These are phyloP conservation scores for Catharus fuscescens DNA, from an alignment of 2,113 vertebrate species.

Conservation along the genomic window DNA sequence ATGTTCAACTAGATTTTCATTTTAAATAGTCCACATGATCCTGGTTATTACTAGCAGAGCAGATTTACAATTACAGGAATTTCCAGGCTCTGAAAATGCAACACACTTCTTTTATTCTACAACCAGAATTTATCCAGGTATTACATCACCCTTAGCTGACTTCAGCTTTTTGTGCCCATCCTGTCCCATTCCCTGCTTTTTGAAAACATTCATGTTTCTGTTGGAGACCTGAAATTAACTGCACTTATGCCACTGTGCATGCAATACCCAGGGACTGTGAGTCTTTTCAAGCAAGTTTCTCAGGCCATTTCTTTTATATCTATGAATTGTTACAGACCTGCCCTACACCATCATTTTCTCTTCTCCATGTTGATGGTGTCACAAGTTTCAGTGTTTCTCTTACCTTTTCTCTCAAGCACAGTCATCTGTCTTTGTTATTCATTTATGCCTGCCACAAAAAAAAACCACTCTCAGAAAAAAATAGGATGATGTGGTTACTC, in stretches of 20 bases:
- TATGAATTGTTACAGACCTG: neutral
- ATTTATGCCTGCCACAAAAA: neutral
- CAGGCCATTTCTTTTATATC: neutral
- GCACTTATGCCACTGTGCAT: neutral
- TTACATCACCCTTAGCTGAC: neutral
- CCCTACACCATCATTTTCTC: neutral
- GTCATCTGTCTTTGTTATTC: neutral
- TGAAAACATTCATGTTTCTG: neutral
- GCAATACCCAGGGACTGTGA: neutral
- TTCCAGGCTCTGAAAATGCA: neutral
- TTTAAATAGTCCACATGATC: rapidly evolving
- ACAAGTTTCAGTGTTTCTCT: neutral
- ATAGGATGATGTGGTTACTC: neutral
- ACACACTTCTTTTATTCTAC: neutral
- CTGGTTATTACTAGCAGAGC: neutral
- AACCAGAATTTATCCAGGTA: neutral
- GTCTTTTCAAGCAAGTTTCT: neutral
- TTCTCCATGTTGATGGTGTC: neutral
- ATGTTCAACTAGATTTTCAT: neutral
- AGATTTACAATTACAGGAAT: neutral
- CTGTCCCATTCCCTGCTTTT: neutral
- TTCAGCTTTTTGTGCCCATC: neutral
- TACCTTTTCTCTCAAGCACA: neutral
- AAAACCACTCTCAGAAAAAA: neutral
- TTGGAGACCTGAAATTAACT: neutral